Percentiles rank a stretch among this genome's conserved stretches.
Conservation (phyloP, 2,113 vertebrate genomes). For the Pterophyllum scalare region DNA sequence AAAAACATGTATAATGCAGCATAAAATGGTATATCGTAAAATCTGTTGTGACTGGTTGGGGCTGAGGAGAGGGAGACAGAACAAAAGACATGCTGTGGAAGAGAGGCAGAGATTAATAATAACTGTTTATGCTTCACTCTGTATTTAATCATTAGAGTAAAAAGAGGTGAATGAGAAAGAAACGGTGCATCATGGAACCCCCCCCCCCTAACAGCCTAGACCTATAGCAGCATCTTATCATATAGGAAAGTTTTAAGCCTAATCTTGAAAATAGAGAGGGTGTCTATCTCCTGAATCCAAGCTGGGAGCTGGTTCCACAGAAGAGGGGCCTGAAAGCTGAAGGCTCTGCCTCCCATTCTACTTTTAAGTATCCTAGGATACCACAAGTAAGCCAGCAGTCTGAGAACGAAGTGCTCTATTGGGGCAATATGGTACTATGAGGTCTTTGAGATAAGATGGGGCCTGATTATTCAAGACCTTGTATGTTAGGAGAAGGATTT, state of each 20-base stretch:
- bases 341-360: neutral
- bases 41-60: too few relatives aligned
- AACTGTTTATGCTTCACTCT: too few relatives aligned
- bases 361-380: neutral
- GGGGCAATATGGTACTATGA: neutral
- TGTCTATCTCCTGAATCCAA: neutral
- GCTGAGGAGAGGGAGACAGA: too few relatives aligned
- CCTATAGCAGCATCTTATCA: neutral
- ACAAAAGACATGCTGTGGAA: too few relatives aligned
- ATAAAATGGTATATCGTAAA: neutral
- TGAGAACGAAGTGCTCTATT: neutral
- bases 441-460: too few relatives aligned
- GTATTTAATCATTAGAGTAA: too few relatives aligned
- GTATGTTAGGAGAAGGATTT: neutral
- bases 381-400: neutral
- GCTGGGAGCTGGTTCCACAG: neutral
- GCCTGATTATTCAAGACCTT: neutral
- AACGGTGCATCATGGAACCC: too few relatives aligned
- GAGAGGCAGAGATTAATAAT: too few relatives aligned
- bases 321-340: too few relatives aligned
- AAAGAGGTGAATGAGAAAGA: too few relatives aligned
- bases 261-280: neutral
- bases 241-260: neutral
- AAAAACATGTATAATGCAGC: neutral
- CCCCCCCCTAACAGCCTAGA: too few relatives aligned